Conservation (phyloP, 2,113 vertebrate genomes). For the Coptodon bakossiorum region DNA sequence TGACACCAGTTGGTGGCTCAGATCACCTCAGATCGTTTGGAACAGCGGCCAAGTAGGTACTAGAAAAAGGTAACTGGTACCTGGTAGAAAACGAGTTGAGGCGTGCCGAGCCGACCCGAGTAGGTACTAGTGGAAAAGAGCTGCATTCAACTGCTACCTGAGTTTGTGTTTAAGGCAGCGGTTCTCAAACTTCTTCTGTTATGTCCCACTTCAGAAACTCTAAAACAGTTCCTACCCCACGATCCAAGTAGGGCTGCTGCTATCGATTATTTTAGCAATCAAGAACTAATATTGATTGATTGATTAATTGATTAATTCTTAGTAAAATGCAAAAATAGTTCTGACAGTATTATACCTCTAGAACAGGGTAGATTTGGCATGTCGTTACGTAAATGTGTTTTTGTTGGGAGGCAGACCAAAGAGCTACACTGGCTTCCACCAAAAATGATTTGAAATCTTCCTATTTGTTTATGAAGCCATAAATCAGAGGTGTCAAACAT, state of each 20-base stretch:
- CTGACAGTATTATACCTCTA: not conserved
- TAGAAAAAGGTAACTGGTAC: not conserved
- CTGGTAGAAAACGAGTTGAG: not conserved
- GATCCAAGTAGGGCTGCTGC: rapidly evolving
- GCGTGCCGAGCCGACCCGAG: rapidly evolving
- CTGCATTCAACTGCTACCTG: not conserved
- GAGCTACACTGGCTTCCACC: not conserved
- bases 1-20: not conserved
- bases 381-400: not conserved
- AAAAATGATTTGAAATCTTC: not conserved
- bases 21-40: not conserved
- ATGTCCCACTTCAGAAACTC: not conserved
- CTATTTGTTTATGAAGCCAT: not conserved
- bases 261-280: not conserved
- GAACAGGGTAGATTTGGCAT: not conserved
- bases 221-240: not conserved
- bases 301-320: not conserved
- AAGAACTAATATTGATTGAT: not conserved
- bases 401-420: not conserved
- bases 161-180: not conserved
- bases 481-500: no score
- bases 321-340: not conserved
- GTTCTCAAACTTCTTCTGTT: not conserved
- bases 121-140: not conserved
- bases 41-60: not conserved